Percentiles rank a stretch among this genome's conserved stretches.
phyloP scores from a whole-genome alignment of 2,113 vertebrate species.

The Ivindomyrus marchei region DNA sequence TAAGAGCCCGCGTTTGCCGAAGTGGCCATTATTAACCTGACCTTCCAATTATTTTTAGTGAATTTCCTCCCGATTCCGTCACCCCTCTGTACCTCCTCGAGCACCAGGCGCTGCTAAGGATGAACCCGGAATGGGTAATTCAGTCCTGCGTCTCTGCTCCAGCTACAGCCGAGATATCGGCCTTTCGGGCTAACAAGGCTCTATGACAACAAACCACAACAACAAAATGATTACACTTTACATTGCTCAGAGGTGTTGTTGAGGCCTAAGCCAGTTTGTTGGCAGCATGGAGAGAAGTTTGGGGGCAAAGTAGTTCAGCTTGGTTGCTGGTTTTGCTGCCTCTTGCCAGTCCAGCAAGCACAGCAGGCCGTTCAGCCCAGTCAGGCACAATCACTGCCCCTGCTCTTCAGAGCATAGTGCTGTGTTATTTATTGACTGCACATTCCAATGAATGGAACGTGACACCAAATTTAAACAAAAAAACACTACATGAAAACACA shows the following conservation, averaged over 20 bases:
- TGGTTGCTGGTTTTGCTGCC: neutral
- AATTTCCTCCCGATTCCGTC: constrained; percentile 54
- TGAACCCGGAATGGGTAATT: constrained; percentile 47
- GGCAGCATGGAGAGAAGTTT: neutral
- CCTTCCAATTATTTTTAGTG: constrained; percentile 66
- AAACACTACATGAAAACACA: neutral
- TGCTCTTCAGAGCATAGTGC: neutral
- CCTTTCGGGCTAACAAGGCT: neutral
- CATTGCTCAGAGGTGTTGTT: neutral
- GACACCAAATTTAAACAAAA: constrained; percentile 1
- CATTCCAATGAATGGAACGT: neutral
- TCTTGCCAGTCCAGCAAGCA: neutral
- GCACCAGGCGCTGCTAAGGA: constrained; percentile 40
- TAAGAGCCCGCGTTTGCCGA: constrained; percentile 55
- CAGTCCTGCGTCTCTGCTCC: constrained; percentile 5
- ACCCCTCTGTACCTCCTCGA: constrained; percentile 41
- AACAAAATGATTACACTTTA: constrained; percentile 11
- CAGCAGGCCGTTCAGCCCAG: neutral
- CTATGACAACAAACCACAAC: neutral
- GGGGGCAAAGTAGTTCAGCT: neutral
- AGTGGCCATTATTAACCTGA: constrained; percentile 66
- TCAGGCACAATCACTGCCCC: neutral
- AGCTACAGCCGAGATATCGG: neutral
- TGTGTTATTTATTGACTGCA: neutral
- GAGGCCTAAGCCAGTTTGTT: neutral